phyloP scores from a whole-genome alignment of 2,113 vertebrate genomes.

The Ochotona curzoniae region DNA sequence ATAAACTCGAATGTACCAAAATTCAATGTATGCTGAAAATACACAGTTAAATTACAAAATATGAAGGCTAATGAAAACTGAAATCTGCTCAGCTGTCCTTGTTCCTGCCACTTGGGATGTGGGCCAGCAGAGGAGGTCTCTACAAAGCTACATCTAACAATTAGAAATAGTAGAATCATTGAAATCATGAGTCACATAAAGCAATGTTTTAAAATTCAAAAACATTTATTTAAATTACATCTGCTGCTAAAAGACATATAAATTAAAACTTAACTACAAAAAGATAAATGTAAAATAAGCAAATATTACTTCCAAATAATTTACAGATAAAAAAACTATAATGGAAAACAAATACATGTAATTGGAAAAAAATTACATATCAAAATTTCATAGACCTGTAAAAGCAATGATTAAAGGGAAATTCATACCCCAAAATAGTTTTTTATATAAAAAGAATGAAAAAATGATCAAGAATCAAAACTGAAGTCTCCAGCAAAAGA shows the following conservation, averaged over 20 bases:
- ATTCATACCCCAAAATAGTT: neutral
- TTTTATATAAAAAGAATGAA: neutral
- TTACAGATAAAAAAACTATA: neutral
- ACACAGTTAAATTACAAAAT: neutral
- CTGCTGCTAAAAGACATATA: neutral
- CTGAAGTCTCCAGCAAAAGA: neutral
- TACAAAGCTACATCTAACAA: neutral
- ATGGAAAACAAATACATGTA: neutral
- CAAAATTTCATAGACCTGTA: neutral
- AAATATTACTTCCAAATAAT: neutral
- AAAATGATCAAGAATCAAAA: neutral
- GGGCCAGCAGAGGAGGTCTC: too few species aligned
- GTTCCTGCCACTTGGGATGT: too few species aligned
- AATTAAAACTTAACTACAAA: neutral
- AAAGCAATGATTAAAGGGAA: neutral
- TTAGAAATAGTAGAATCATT: neutral
- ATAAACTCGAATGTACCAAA: neutral
- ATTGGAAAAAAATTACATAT: neutral
- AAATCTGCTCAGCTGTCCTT: too few species aligned
- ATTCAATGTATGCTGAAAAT: neutral
- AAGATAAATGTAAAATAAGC: neutral
- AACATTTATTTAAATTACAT: neutral
- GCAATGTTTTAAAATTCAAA: neutral
- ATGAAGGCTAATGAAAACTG: neutral
- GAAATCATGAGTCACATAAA: neutral